Base-by-base conservation (phyloP, 2,113 vertebrate genomes). In the Noctilio leporinus region DNA sequence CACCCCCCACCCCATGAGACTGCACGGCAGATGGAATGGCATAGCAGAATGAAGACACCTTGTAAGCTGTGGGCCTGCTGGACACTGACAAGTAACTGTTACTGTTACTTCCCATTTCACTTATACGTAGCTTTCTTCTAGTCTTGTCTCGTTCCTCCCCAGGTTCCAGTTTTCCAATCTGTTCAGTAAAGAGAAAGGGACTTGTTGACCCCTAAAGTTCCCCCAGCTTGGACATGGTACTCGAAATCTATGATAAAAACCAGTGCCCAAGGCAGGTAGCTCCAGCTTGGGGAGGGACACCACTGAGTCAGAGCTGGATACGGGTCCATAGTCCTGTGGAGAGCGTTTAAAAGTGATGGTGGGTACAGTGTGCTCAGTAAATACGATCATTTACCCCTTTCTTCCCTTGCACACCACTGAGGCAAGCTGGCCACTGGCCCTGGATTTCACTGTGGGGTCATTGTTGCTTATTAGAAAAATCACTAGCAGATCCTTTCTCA, bases 381-480 rank as follows among this genome's bases (percentile, higher is more conserved):
- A 87, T 30, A 57, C 19, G n/a, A 57, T 22, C n/a, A n/a, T n/a
- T n/a, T n/a, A 35, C 51, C 14, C 51, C 83, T 83, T 62, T 57
- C 57, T 87, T 28, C 53, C 64, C 64, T 59, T 77, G 84, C n/a
- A 12, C 9, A 43, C 73, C 78, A 65, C 64, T 7, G 55, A 80
- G 35, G 65, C 57, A 76, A 67, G 26, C 59, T 93, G 94, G 81
- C 80, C 80, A 4, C 95, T 7, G 24, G 84, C 59, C 49, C 77
- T 73, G 35, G 67, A 67, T 94, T 91, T 93, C n/a, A 22, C 93
- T 59, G 49, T 59, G 72, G 76, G 90, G 90, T 95, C 93, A 92
- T 95, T 95, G 94, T 77, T 89, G 83, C 86, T 96, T 75, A 84
- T 96, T 96, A 94, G 89, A 91, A 95, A 97, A 89, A 81, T 93